These are phyloP conservation scores for Hypomesus transpacificus DNA, from an alignment of 2,113 vertebrate species.

Conservation along the genomic window DNA sequence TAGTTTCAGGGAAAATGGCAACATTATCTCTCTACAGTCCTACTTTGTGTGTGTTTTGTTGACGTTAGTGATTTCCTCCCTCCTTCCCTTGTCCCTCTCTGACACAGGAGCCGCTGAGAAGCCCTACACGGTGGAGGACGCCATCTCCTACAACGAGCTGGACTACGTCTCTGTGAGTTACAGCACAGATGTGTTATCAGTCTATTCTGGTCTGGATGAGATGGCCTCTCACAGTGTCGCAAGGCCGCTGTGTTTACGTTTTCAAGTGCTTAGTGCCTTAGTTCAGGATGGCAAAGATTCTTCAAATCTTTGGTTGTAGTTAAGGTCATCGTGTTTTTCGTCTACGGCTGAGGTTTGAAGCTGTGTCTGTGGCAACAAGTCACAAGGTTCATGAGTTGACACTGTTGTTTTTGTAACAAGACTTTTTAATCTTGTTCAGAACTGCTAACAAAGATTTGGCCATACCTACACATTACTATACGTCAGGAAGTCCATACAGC, in stretches of 20 bases:
- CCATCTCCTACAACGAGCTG: slow-evolving; percentile 91
- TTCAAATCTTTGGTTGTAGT: neutral
- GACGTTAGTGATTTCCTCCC: neutral
- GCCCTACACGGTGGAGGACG: slow-evolving; percentile 94
- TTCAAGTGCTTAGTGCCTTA: neutral
- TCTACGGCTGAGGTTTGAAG: neutral
- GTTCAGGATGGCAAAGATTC: neutral
- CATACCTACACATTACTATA: too few relatives aligned
- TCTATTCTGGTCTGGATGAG: neutral
- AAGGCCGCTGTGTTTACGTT: neutral
- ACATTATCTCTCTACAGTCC: too few relatives aligned
- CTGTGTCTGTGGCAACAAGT: neutral
- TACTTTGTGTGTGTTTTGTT: neutral
- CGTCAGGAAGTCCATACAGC: too few relatives aligned
- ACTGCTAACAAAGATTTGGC: too few relatives aligned
- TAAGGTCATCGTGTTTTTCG: neutral
- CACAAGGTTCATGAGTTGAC: neutral
- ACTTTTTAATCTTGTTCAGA: too few relatives aligned
- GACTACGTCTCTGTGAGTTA: slow-evolving; percentile 92
- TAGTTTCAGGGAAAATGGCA: too few relatives aligned
- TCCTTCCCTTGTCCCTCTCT: slow-evolving; percentile 9
- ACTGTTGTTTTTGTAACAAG: too few relatives aligned
- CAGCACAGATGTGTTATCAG: neutral
- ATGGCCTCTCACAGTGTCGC: neutral
- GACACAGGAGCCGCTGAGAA: slow-evolving; percentile 91